A percentile compares a stretch with the other conserved stretches of the same genome.
Evolutionary conservation across 2,888 invertebrate genomes (phyloP).

Genomic region (Cylloceria caligata): DNA sequence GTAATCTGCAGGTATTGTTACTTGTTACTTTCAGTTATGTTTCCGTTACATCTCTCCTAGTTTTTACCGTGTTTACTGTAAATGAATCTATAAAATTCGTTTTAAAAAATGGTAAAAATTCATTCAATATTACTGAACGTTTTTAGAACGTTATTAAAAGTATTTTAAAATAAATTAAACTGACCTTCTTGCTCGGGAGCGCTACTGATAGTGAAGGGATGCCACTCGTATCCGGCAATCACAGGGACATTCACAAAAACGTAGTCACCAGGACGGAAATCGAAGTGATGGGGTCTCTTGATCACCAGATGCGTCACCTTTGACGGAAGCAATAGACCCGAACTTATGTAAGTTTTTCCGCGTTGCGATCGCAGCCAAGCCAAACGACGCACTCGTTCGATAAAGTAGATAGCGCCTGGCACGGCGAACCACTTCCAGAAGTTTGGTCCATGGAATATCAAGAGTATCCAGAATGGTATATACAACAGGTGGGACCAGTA

Average conservation of each 20-base stretch:
- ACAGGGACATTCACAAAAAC: conserved; percentile 96
- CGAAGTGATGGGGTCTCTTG: conserved; percentile 93
- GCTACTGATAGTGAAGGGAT: conserved; percentile 98
- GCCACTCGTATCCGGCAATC: conserved; percentile 98
- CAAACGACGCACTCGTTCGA: conserved; percentile 90
- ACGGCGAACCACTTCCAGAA: conserved; percentile 98
- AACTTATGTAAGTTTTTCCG: conserved; percentile 95
- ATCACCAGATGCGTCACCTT: conserved; percentile 96
- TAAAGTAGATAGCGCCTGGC: conserved; percentile 91
- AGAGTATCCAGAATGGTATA: conserved; percentile 93
- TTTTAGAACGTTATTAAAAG: background rate
- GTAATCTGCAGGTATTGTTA: too few relatives aligned
- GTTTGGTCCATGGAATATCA: conserved; percentile 94
- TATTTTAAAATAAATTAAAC: conserved; percentile 7
- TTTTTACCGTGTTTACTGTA: too few relatives aligned
- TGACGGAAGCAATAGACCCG: conserved; percentile 94
- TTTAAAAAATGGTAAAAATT: background rate
- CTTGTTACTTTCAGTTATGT: too few relatives aligned
- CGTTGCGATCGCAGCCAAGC: conserved; percentile 88
- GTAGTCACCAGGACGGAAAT: conserved; percentile 97
- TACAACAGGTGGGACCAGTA: conserved; percentile 97
- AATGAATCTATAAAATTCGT: background rate
- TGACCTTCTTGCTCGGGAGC: conserved; percentile 96
- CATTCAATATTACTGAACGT: background rate
- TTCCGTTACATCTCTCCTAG: too few relatives aligned